Evolutionary conservation across 2,888 invertebrate genomes (phyloP).

Genomic region (Pyralis farinalis): DNA sequence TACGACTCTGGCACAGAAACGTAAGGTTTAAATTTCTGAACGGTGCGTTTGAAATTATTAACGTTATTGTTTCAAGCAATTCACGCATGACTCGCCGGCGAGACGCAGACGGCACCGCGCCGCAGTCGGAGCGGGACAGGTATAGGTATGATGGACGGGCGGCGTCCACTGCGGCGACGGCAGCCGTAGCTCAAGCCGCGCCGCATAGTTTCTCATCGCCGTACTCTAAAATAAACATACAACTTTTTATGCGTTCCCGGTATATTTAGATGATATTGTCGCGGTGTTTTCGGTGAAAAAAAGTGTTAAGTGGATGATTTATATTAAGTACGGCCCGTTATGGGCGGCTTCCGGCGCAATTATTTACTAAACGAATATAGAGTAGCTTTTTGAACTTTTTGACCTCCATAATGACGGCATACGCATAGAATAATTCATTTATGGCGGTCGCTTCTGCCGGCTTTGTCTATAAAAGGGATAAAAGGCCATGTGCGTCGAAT

Average conservation of each 20-base stretch:
- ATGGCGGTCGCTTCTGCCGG: constrained; percentile 25
- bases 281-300: constrained; percentile 55
- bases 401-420: constrained; percentile 42
- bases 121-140: constrained; percentile 40
- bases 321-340: constrained; percentile 68
- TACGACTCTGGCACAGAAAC: not conserved
- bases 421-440: constrained; percentile 56
- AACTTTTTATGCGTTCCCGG: constrained; percentile 68
- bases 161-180: constrained; percentile 58
- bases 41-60: constrained; percentile 40
- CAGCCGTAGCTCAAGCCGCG: constrained; percentile 64
- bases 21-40: constrained; percentile 46
- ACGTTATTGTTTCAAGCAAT: constrained; percentile 65
- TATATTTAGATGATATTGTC: constrained; percentile 74
- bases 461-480: constrained; percentile 35
- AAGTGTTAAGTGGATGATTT: constrained; percentile 80
- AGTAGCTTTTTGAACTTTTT: constrained; percentile 29
- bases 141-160: constrained; percentile 64
- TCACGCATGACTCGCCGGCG: constrained; percentile 52
- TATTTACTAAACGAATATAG: constrained; percentile 49
- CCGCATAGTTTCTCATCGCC: constrained; percentile 74
- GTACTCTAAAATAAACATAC: constrained; percentile 69
- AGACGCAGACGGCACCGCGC: constrained; percentile 24
- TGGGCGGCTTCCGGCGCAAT: constrained; percentile 69
- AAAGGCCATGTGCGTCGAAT: not conserved